A percentile compares a stretch with the other conserved stretches of the same genome.
Evolutionary conservation across 2,797 vertebrate genomes (phyloP).

Genomic region (Hydrolagus colliei): DNA sequence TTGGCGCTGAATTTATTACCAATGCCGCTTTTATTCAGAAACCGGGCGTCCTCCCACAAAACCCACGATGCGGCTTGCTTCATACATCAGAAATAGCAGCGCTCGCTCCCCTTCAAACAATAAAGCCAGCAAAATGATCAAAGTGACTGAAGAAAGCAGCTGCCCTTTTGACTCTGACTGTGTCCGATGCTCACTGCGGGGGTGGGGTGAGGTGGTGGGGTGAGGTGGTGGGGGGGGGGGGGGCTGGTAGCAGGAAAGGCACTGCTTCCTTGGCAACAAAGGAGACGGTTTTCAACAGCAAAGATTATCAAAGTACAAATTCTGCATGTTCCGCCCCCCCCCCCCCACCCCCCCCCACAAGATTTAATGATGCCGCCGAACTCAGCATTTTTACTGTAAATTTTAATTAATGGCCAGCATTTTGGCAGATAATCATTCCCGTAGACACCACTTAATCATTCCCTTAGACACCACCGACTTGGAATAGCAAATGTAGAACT

Average conservation of each 20-base stretch:
- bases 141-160: not conserved
- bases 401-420: not conserved
- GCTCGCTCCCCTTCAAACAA: not conserved
- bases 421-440: no score
- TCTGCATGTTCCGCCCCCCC: no score
- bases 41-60: not conserved
- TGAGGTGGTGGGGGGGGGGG: no score
- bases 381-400: not conserved
- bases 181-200: not conserved
- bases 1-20: not conserved
- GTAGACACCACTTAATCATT: no score
- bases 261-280: not conserved
- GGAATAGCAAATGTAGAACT: no score
- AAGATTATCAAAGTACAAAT: not conserved
- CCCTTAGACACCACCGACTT: no score
- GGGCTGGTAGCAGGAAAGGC: not conserved
- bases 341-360: no score
- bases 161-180: not conserved
- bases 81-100: not conserved
- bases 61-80: no score
- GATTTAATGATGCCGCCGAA: no score
- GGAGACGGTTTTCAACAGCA: not conserved
- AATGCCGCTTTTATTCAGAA: not conserved
- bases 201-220: no score
- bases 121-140: not conserved